These are phyloP conservation scores for Dilophus febrilis DNA, from an alignment of 2,888 invertebrate genomes.

Conservation along the genomic window DNA sequence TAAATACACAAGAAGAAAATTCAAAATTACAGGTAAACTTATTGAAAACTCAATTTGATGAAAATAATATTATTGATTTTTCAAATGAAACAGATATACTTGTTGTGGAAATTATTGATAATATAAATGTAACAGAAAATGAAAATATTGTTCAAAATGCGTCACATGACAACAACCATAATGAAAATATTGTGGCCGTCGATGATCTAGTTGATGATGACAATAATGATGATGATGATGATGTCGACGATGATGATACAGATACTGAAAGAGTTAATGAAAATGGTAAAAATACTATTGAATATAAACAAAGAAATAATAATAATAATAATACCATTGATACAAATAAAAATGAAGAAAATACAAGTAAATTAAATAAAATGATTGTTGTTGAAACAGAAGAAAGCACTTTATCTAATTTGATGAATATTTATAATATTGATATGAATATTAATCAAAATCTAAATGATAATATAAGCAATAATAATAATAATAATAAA, in stretches of 20 bases:
- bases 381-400: too few species aligned
- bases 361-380: too few species aligned
- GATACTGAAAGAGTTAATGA: neutral
- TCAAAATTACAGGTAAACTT: too few species aligned
- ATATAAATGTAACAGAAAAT: conserved; percentile 12
- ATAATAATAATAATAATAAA: too few species aligned
- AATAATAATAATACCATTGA: too few species aligned
- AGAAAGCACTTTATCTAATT: too few species aligned
- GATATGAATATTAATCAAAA: conserved; percentile 15
- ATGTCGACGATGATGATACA: neutral
- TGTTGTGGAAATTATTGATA: conserved; percentile 22
- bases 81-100: conserved; percentile 21
- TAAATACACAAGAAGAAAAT: too few species aligned
- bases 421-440: neutral
- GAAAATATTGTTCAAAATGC: conserved; percentile 20
- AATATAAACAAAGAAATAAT: too few species aligned
- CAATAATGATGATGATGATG: neutral
- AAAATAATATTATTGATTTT: conserved; percentile 3
- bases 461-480: conserved; percentile 11
- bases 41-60: neutral
- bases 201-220: neutral
- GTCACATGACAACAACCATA: neutral
- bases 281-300: too few species aligned
- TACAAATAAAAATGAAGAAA: too few species aligned
- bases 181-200: neutral